A percentile compares a stretch with the other conserved stretches of the same genome.
These are phyloP conservation scores for Eilema depressum DNA, from an alignment of 2,888 invertebrate species.

Conservation along the genomic window DNA sequence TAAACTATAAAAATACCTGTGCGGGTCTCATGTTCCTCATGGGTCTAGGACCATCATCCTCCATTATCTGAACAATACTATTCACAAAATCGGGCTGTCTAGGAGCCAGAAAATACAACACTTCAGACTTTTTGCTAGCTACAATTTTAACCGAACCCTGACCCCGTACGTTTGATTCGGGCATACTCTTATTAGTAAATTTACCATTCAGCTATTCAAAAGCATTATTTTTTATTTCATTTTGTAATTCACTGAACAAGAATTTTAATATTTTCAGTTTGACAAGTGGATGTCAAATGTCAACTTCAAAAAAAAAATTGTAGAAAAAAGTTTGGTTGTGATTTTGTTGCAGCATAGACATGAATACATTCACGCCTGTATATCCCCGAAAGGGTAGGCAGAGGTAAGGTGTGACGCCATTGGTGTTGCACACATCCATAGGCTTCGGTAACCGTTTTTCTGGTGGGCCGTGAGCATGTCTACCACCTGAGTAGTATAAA, in stretches of 20 bases:
- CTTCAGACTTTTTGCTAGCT: neutral
- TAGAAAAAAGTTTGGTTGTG: constrained; percentile 7
- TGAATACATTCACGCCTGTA: too few species aligned
- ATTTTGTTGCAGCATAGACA: neutral
- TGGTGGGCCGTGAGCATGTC: too few species aligned
- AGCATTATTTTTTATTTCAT: constrained; percentile 8
- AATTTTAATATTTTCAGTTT: constrained; percentile 10
- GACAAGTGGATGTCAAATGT: neutral
- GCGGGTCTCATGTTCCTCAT: constrained; percentile 56
- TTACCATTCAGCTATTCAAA: constrained; percentile 1
- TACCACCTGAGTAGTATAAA: too few species aligned
- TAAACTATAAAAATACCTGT: constrained; percentile 41
- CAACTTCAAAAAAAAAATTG: constrained; percentile 2
- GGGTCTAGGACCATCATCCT: constrained; percentile 56
- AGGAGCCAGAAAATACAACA: constrained; percentile 5
- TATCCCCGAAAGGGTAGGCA: too few species aligned
- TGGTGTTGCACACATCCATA: too few species aligned
- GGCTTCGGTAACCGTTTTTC: too few species aligned
- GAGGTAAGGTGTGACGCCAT: too few species aligned
- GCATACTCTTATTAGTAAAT: neutral
- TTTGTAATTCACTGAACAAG: constrained; percentile 17
- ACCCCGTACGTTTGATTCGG: constrained; percentile 4
- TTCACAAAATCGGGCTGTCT: constrained; percentile 19
- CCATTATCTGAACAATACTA: constrained; percentile 40
- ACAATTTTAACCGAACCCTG: neutral